Evolutionary conservation across 2,797 vertebrate species (phyloP).

Genomic region (Hydrophis major): DNA sequence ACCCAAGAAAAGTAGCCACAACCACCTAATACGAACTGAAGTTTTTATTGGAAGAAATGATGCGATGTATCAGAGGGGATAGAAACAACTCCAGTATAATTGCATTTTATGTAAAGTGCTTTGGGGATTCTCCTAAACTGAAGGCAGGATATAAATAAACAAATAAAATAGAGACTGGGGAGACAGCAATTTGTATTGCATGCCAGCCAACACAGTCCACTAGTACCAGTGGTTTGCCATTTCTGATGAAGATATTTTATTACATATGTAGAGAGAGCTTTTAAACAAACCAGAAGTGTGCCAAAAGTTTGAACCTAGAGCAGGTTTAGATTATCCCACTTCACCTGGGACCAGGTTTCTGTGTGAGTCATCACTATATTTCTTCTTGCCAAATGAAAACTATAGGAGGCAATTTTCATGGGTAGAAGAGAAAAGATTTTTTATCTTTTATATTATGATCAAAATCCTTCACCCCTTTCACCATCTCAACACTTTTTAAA

Average conservation of each 20-base stretch:
- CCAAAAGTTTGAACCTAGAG: not conserved
- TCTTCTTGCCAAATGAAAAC: not conserved
- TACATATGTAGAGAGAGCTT: not conserved
- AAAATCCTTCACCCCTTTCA: not conserved
- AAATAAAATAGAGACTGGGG: not conserved
- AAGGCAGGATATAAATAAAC: not conserved
- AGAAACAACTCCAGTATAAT: not conserved
- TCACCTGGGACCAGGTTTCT: not conserved
- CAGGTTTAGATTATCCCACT: slow-evolving; percentile 41
- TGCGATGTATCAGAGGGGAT: not conserved
- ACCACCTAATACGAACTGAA: not conserved
- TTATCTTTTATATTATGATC: not conserved
- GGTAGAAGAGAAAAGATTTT: not conserved
- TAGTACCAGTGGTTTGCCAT: not conserved
- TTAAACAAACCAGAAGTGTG: not conserved
- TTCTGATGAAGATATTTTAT: not conserved
- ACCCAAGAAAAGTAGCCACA: not conserved
- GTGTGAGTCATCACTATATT: not conserved
- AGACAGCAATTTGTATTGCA: not conserved
- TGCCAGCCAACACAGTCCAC: too few relatives aligned
- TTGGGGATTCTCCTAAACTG: not conserved
- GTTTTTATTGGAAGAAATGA: not conserved
- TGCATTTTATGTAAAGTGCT: not conserved
- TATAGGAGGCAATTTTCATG: not conserved
- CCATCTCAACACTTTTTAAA: not conserved